Evolutionary conservation across 2,113 vertebrate species (phyloP).

Genomic region (Chitala chitala): DNA sequence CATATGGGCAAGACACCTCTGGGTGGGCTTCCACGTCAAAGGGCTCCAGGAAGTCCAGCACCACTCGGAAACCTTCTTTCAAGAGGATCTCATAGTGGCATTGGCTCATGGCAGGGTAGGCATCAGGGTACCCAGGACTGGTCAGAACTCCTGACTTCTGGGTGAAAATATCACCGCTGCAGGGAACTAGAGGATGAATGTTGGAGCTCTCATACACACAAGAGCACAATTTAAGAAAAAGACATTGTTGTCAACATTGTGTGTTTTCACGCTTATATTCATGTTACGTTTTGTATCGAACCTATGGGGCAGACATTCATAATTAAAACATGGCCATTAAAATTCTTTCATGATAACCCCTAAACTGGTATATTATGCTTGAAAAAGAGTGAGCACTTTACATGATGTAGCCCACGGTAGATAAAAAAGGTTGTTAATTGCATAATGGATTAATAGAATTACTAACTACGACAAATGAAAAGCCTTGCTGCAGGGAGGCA

Average conservation of each 20-base stretch:
- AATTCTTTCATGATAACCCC: constrained; percentile 12
- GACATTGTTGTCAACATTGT: not conserved
- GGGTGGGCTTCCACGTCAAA: constrained; percentile 71
- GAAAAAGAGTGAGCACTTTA: constrained; percentile 14
- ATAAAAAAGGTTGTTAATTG: constrained; percentile 22
- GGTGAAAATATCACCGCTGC: constrained; percentile 54
- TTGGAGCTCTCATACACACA: not conserved
- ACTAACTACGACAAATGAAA: constrained; percentile 51
- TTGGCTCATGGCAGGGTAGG: constrained; percentile 64
- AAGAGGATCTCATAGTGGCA: constrained; percentile 64
- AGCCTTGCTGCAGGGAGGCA: constrained; percentile 34
- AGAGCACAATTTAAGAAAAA: not conserved
- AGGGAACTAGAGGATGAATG: constrained; percentile 53
- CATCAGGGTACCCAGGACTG: constrained; percentile 61
- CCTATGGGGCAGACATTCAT: not conserved
- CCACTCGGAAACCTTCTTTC: constrained; percentile 63
- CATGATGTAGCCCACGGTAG: not conserved
- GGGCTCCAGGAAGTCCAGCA: constrained; percentile 63
- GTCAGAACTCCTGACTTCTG: constrained; percentile 59
- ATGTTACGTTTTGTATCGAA: not conserved
- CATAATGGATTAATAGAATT: constrained; percentile 19
- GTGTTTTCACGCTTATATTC: not conserved
- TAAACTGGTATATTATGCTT: constrained; percentile 1
- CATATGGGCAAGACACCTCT: constrained; percentile 62
- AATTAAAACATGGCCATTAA: constrained; percentile 25